Evolutionary conservation across 2,888 invertebrate species (phyloP).

Genomic region (Diarsia brunnea): DNA sequence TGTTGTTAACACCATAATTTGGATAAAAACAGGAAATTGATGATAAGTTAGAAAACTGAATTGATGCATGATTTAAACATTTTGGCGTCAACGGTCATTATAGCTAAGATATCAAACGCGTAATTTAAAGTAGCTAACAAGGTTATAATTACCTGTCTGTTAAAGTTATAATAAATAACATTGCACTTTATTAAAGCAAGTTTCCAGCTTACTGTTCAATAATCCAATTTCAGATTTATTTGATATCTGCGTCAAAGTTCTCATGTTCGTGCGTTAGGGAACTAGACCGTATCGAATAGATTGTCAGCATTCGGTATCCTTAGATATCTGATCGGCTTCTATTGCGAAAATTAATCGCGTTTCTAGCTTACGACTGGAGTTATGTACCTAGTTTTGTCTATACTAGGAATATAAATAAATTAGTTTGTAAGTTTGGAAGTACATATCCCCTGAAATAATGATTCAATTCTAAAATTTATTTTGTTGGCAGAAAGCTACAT

Average conservation of each 20-base stretch:
- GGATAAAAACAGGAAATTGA: neutral
- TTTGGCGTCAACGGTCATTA: too few species aligned
- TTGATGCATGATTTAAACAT: too few species aligned
- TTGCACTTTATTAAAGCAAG: constrained; percentile 1
- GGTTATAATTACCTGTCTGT: constrained; percentile 10
- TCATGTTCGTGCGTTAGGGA: constrained; percentile 20
- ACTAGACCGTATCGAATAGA: constrained; percentile 52
- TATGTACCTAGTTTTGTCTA: constrained; percentile 22
- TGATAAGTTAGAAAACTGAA: neutral
- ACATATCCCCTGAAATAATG: too few species aligned
- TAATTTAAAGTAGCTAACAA: neutral
- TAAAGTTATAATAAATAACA: constrained; percentile 12
- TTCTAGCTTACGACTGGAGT: constrained; percentile 18
- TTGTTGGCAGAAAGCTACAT: too few species aligned
- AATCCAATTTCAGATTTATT: constrained; percentile 29
- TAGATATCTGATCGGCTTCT: constrained; percentile 53
- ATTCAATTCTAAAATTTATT: too few species aligned
- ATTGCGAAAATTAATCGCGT: constrained; percentile 56
- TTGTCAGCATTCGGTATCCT: constrained; percentile 57
- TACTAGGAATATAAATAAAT: too few species aligned
- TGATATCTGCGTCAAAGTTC: constrained; percentile 31
- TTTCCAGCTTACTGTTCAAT: constrained; percentile 7
- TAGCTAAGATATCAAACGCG: neutral
- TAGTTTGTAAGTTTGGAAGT: too few species aligned
- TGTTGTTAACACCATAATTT: neutral